Conservation (phyloP, 2,113 vertebrate species). For the Cololabis saira region DNA sequence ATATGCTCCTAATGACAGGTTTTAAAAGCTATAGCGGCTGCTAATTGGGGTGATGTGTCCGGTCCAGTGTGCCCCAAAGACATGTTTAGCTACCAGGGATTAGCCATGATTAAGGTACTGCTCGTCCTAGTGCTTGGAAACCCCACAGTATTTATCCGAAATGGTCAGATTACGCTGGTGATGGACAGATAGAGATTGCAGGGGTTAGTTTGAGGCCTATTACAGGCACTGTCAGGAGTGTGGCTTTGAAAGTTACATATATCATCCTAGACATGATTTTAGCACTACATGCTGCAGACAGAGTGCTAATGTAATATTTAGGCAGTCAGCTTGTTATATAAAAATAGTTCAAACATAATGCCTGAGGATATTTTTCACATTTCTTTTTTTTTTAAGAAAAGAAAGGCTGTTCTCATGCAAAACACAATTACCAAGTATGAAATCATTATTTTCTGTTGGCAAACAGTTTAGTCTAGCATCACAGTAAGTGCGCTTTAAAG, state of each 20-base stretch:
- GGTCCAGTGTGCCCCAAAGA: slow-evolving; percentile 65
- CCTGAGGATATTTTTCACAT: slow-evolving; percentile 66
- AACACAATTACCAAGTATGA: slow-evolving; percentile 63
- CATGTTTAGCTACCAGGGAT: slow-evolving; percentile 67
- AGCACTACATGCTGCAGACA: slow-evolving; percentile 22
- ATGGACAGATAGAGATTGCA: slow-evolving; percentile 65
- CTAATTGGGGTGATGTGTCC: slow-evolving; percentile 78
- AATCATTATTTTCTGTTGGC: slow-evolving; percentile 69
- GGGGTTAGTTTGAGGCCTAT: slow-evolving; percentile 47
- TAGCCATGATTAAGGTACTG: slow-evolving; percentile 72
- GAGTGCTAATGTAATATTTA: slow-evolving; percentile 61
- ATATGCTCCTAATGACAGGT: slow-evolving; percentile 69
- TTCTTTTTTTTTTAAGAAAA: slow-evolving; percentile 67
- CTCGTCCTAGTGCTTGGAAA: slow-evolving; percentile 55
- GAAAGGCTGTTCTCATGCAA: slow-evolving; percentile 45
- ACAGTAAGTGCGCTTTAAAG: slow-evolving; percentile 59
- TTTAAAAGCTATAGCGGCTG: slow-evolving; percentile 64
- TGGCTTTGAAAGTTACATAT: slow-evolving; percentile 42
- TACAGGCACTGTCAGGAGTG: slow-evolving; percentile 22
- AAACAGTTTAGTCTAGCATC: slow-evolving; percentile 64
- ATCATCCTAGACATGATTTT: slow-evolving; percentile 28
- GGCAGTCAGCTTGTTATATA: slow-evolving; percentile 64
- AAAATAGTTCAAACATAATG: slow-evolving; percentile 62
- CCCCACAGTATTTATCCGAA: slow-evolving; percentile 58
- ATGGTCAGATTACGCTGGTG: slow-evolving; percentile 61